phyloP scores from a whole-genome alignment of 2,888 invertebrate species.

The Lochmaea capreae region DNA sequence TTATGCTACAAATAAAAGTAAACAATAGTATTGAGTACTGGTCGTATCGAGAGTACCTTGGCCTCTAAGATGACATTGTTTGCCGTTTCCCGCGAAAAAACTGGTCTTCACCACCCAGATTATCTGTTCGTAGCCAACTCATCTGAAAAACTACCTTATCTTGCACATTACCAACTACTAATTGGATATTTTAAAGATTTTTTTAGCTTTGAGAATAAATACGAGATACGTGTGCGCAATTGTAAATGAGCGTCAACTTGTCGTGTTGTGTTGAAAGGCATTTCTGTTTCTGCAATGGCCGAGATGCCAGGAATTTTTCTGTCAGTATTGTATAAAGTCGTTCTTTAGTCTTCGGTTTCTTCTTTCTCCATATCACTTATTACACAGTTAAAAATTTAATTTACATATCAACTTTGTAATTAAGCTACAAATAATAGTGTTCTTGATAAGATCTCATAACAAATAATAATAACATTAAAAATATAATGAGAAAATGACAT shows the following conservation, averaged over 20 bases:
- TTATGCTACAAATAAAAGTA: constrained; percentile 66
- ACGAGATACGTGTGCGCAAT: constrained; percentile 60
- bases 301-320: constrained; percentile 48
- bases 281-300: constrained; percentile 47
- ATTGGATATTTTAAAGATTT: constrained; percentile 62
- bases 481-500: no score
- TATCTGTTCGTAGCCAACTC: constrained; percentile 59
- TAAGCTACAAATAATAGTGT: no score
- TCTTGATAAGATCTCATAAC: no score
- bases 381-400: constrained; percentile 18
- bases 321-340: constrained; percentile 51
- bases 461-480: no score
- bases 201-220: constrained; percentile 60
- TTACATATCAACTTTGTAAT: no score
- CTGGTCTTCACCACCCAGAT: constrained; percentile 62
- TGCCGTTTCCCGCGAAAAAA: constrained; percentile 63
- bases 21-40: constrained; percentile 64
- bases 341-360: constrained; percentile 27
- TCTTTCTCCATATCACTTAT: constrained; percentile 21
- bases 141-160: constrained; percentile 60
- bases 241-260: constrained; percentile 53
- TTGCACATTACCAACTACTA: constrained; percentile 62
- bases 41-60: constrained; percentile 62
- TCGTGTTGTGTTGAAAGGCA: constrained; percentile 51
- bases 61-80: constrained; percentile 61